Base-by-base conservation (phyloP, 2,113 vertebrate genomes). In the Campylorhamphus procurvoides region DNA sequence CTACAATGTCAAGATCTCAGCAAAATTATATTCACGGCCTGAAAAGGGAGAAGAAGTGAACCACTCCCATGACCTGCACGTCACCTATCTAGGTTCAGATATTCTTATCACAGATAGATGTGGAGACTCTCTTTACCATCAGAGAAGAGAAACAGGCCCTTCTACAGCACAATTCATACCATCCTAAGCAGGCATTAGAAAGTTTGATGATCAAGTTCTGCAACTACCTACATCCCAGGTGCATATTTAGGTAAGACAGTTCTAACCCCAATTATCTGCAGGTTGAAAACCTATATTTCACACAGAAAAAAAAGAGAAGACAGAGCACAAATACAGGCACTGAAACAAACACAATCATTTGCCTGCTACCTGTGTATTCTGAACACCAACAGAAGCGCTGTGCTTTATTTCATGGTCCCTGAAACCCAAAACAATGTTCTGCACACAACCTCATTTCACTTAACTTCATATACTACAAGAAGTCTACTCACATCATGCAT, bases 401-500 rank as follows among this genome's bases (percentile, higher is more conserved):
- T 4, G 1, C 4, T 73, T 72, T 46, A 74, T 47, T 67, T 87
- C 39, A 58, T 4, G 4, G 47, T 20, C 14, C 18, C 68, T 56
- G 55, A 80, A 85, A 91, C 15, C 13, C 83, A 58, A 64, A 80
- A 25, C 1, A 49, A 14, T 13, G 5, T 18, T 76, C 59, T 86
- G 37, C 53, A 62, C 14, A 12, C 35, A 22, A 5, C 15, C 47
- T 46, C 6, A 40, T 56, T 85, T 67, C 62, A 68, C 3, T 8
- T 27, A 35, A 60, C 18, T 84, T n/a, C 15, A 40, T 1, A 2
- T n/a, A 39, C 33, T 47, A 25, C 1, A 12, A 35, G 50, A 86
- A 49, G 19, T 31, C 31, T 83, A 92, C 97, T 98, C 77, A 98
- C 98, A 95, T 98, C 90, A 39, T 69, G 58, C 60, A 96, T 69